Percentiles rank a stretch among this genome's conserved stretches.
Conservation (phyloP, 2,888 invertebrate genomes). For the Gibbula magus region DNA sequence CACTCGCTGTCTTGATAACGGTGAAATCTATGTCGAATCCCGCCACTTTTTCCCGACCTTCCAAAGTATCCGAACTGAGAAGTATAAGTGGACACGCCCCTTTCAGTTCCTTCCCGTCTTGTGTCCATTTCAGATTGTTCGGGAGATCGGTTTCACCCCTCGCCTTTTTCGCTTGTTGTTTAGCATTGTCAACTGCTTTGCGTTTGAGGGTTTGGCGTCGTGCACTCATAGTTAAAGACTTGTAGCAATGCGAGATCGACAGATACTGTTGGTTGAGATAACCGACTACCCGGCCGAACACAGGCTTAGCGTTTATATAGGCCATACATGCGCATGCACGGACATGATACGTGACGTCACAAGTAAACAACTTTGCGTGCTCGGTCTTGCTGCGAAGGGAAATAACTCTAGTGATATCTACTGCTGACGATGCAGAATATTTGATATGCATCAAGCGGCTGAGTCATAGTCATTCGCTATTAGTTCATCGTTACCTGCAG, state of each 20-base stretch:
- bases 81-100: constrained; percentile 59
- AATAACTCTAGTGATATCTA: not conserved
- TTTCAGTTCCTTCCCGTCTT: constrained; percentile 57
- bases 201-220: constrained; percentile 78
- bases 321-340: not conserved
- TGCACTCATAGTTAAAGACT: constrained; percentile 41
- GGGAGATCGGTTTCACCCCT: constrained; percentile 67
- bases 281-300: not conserved
- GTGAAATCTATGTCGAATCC: constrained; percentile 74
- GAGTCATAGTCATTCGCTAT: not conserved
- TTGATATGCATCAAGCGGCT: not conserved
- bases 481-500: too few relatives aligned
- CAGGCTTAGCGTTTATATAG: not conserved
- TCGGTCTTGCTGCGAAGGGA: constrained; percentile 18
- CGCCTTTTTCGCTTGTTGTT: constrained; percentile 60
- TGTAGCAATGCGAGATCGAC: not conserved
- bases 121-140: constrained; percentile 59
- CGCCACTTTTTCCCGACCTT: constrained; percentile 67
- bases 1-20: constrained; percentile 72
- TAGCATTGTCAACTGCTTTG: constrained; percentile 77
- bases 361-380: constrained; percentile 21
- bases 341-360: constrained; percentile 26
- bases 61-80: constrained; percentile 58
- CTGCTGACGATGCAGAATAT: not conserved
- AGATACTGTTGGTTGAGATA: not conserved